Base-by-base conservation (phyloP, 2,888 invertebrate species). In the Chaitophorus viminalis region DNA sequence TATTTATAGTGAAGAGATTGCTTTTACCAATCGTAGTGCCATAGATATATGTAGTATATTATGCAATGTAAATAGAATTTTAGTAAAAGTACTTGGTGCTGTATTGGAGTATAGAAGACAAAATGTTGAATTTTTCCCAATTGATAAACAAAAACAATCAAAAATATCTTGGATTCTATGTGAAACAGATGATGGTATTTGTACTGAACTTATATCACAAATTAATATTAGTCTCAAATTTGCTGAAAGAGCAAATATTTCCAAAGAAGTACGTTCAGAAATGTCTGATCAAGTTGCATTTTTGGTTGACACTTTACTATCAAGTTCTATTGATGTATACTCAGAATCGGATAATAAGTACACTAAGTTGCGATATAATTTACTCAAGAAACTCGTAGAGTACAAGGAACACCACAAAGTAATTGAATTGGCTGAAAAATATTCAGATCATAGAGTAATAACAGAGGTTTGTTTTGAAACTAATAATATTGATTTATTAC, bases 361-460 rank as follows among this genome's bases (percentile, higher is more conserved):
- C 17, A 87, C 25, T 21, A 54, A 60, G 3, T 25, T 87, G 1
- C 79, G 86, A 17, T 87, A 78, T n/a, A 87, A 60, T 0, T 6
- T 87, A 39, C 86, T 87, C 17, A 87, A 74, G 8, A 25, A 79
- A 79, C 79, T 87, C 3, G 25, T 87, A 29, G 39, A 39, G 0
- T 39, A 74, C 14, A 79, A 87, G 18, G 86, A 87, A 87, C 17
- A 79, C 25, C 86, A 97, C 90, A 94, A 95, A 88, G 97, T 97
- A 17, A 94, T 95, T 0, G 94, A 94, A 90, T 92, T 98, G 76
- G 98, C 97, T 0, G 98, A 98, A 92, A 98, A 98, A 92, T 98
- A 96, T 92, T 93, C 94, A 74, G 97, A 98, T 91, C 97, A 97
- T 91, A 95, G 95, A 90, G 94, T 95, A 75, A 92, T 98, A 78